phyloP scores from a whole-genome alignment of 2,113 vertebrate species.

The Clarias macrocephalus region DNA sequence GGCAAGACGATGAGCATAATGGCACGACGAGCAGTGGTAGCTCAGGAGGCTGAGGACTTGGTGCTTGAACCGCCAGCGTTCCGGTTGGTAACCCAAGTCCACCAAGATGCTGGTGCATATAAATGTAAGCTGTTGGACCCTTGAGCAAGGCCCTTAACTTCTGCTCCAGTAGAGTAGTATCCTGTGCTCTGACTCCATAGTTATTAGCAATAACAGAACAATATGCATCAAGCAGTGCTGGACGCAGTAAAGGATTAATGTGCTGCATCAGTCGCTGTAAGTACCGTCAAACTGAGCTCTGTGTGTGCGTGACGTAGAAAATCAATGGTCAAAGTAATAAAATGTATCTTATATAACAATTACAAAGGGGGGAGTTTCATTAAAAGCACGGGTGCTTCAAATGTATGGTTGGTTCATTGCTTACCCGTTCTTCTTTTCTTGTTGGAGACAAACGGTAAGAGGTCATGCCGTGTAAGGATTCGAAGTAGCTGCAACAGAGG shows the following conservation, averaged over 20 bases:
- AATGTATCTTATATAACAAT: background rate
- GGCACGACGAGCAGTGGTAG: background rate
- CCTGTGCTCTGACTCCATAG: too few relatives aligned
- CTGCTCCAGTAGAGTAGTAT: too few relatives aligned
- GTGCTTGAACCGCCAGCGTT: too few relatives aligned
- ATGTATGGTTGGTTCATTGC: background rate
- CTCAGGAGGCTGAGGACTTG: too few relatives aligned
- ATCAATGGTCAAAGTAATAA: background rate
- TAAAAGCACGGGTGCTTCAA: background rate
- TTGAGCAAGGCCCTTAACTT: too few relatives aligned
- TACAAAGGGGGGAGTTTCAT: background rate
- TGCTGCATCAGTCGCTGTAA: background rate
- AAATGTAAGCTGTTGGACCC: too few relatives aligned
- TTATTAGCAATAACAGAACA: too few relatives aligned
- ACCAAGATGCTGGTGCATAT: too few relatives aligned
- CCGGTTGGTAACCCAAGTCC: too few relatives aligned
- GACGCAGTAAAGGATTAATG: background rate
- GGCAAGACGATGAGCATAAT: background rate
- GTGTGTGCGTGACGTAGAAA: background rate
- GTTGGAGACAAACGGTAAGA: conserved; percentile 80
- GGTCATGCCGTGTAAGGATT: conserved; percentile 85
- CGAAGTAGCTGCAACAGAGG: conserved; percentile 82
- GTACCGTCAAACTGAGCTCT: background rate
- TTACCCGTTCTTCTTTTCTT: conserved; percentile 83
- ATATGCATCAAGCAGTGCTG: background rate